Base-by-base conservation (phyloP, 2,113 vertebrate genomes). In the Thermophis baileyi region DNA sequence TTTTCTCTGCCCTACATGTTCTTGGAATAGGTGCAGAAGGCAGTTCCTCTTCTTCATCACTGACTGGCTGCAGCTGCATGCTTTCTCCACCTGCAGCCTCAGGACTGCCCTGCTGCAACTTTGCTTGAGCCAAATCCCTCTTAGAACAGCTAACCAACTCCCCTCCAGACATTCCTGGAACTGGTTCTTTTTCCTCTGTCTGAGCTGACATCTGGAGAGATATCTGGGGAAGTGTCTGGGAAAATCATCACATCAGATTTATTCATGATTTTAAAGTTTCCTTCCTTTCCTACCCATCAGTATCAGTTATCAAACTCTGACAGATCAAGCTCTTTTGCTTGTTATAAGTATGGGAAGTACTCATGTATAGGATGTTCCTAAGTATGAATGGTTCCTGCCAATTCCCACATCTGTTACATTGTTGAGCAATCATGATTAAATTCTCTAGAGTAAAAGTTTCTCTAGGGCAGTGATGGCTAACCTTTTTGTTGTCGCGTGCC, bases 251-350 rank as follows among this genome's bases (percentile, higher is more conserved):
- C 51, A 27, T 49, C 63, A 90, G 88, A 7, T 7, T 22, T 6
- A 69, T 57, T 90, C 85, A 92, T 94, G 57, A 10, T 87, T 69
- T 30, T 18, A 88, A 46, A 46, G 0, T 35, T 93, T 60, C 2
- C 93, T 89, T 46, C 25, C 27, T 53, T 85, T 57, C 44, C 22
- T 92, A 2, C 10, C 54, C 2, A 14, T 46, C 25, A 10, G 7
- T 9, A 35, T 51, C 44, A 18, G 63, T 24, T 88, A 91, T 92
- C 60, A 85, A 46, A 94, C 86, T 10, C 10, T 87, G 63, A 46
- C 24, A 93, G 87, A 2, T 16, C 11, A 87, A 92, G 8, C 89
- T 92, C 20, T 92, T 90, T 27, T 90, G 22, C 30, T 40, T 74
- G 50, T 89, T 30, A 63, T 44, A 44, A 74, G 9, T 40, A 94